Percentiles rank a stretch among this genome's conserved stretches.
phyloP scores from a whole-genome alignment of 2,113 vertebrate genomes.

The Tor tambroides region DNA sequence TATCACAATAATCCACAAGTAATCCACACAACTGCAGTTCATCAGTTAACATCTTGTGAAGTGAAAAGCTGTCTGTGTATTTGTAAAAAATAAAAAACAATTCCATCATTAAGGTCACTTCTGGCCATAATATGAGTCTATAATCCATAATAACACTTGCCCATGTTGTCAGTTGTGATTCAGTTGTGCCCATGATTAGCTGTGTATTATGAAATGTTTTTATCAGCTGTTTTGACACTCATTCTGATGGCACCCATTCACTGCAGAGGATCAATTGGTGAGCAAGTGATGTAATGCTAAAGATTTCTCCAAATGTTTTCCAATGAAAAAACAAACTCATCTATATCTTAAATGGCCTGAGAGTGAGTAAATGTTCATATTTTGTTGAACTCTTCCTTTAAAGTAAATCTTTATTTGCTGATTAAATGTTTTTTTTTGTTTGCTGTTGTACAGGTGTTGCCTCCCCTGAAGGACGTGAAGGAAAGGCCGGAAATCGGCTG shows the following conservation, averaged over 20 bases:
- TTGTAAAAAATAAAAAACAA: not conserved
- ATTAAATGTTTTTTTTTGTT: not conserved
- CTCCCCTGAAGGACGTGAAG: slow-evolving; percentile 91
- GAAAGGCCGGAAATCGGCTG: slow-evolving; percentile 93
- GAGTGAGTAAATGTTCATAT: not conserved
- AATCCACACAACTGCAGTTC: too few relatives aligned
- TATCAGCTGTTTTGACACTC: not conserved
- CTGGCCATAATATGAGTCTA: not conserved
- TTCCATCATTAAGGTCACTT: not conserved
- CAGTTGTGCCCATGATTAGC: too few relatives aligned
- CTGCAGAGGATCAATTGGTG: not conserved
- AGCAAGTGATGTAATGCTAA: not conserved
- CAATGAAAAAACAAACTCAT: not conserved
- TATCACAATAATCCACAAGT: not conserved
- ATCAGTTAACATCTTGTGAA: too few relatives aligned
- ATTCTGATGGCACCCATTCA: not conserved
- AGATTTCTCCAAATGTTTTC: not conserved
- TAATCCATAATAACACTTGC: not conserved
- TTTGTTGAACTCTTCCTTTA: too few relatives aligned
- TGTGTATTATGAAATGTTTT: not conserved
- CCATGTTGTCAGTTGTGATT: not conserved
- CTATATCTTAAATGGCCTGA: not conserved
- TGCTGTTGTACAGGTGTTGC: slow-evolving; percentile 82
- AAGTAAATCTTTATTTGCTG: not conserved
- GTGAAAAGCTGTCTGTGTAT: not conserved